phyloP scores from a whole-genome alignment of 2,113 vertebrate genomes.

The Hyla sarda region DNA sequence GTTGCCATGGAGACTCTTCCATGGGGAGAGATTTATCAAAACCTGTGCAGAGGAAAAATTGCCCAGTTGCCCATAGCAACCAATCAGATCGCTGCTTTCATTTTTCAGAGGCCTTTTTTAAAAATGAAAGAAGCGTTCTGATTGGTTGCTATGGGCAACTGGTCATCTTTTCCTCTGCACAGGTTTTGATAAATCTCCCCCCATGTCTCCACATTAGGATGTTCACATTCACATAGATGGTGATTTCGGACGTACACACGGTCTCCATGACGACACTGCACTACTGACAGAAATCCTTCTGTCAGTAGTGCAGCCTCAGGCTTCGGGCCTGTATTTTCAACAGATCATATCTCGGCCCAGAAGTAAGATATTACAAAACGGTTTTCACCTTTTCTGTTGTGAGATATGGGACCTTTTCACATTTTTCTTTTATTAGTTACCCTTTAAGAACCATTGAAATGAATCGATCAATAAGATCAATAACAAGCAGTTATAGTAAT shows the following conservation, averaged over 20 bases:
- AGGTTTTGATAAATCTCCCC: too few species aligned
- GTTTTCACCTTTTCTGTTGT: background rate
- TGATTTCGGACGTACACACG: background rate
- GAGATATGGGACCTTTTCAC: too few species aligned
- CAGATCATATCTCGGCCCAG: background rate
- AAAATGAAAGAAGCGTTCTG: too few species aligned
- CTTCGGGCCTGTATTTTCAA: background rate
- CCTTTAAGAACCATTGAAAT: background rate
- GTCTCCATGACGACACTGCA: background rate
- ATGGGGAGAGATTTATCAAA: too few species aligned
- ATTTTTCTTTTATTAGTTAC: background rate
- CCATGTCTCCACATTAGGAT: too few species aligned
- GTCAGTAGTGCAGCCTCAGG: background rate
- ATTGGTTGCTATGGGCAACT: too few species aligned
- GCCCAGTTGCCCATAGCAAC: too few species aligned
- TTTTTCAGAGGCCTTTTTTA: too few species aligned
- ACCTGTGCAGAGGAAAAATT: too few species aligned
- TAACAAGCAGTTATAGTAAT: background rate
- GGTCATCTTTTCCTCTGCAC: too few species aligned
- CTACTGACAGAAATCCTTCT: background rate
- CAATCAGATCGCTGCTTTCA: too few species aligned
- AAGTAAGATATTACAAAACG: background rate
- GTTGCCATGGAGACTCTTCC: background rate
- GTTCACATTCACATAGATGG: background rate
- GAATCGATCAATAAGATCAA: background rate